phyloP scores from a whole-genome alignment of 2,113 vertebrate species.

The Chionis minor region DNA sequence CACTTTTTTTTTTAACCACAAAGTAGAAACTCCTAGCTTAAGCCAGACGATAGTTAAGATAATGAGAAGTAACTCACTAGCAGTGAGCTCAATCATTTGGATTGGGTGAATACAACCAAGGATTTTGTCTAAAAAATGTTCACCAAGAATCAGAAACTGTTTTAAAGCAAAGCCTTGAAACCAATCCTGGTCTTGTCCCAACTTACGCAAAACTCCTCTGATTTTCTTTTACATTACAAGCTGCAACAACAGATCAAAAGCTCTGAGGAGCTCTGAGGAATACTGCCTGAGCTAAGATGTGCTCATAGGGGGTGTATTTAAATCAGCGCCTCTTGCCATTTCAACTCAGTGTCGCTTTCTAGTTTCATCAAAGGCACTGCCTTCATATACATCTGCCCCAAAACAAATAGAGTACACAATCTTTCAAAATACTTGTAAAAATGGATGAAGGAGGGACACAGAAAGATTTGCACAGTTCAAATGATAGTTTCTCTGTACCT shows the following conservation, averaged over 20 bases:
- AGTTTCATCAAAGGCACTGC: neutral
- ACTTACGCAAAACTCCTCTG: neutral
- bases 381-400: neutral
- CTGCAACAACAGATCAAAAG: neutral
- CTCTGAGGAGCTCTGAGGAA: neutral
- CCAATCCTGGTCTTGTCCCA: neutral
- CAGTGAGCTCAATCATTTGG: neutral
- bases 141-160: neutral
- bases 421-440: neutral
- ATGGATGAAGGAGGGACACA: neutral
- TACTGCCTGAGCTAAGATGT: neutral
- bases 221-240: conserved; percentile 5
- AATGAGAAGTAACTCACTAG: neutral
- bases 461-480: neutral
- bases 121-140: neutral
- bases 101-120: neutral
- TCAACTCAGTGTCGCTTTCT: neutral
- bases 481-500: neutral
- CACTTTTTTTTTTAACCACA: neutral
- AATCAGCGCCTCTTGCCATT: neutral
- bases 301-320: neutral
- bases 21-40: neutral
- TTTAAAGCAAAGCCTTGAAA: neutral
- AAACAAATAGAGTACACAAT: neutral
- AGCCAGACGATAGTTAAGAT: neutral